phyloP scores from a whole-genome alignment of 2,888 invertebrate species.

The Eupithecia subfuscata region DNA sequence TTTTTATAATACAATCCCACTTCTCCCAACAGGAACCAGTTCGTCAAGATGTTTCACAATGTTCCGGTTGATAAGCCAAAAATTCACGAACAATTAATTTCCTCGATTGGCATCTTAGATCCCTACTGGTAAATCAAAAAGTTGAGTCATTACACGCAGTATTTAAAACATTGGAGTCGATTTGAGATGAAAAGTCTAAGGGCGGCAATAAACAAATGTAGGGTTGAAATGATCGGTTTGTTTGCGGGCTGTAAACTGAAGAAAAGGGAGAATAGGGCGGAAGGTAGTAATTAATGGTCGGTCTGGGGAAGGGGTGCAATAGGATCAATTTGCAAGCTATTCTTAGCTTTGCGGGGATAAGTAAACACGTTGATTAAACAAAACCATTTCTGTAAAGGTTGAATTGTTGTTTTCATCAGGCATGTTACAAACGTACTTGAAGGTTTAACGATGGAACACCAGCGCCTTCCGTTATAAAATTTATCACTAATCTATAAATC shows the following conservation, averaged over 20 bases:
- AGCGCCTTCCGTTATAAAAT: neutral
- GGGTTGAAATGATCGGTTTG: constrained; percentile 76
- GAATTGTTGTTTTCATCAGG: constrained; percentile 16
- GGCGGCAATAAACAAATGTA: constrained; percentile 73
- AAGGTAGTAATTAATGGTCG: constrained; percentile 80
- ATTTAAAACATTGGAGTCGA: constrained; percentile 67
- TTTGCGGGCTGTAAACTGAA: constrained; percentile 79
- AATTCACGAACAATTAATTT: constrained; percentile 39
- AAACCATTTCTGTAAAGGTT: constrained; percentile 41
- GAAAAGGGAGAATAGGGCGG: constrained; percentile 58
- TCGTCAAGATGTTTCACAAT: constrained; percentile 27
- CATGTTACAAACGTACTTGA: neutral
- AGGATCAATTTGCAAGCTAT: constrained; percentile 78
- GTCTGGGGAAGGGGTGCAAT: constrained; percentile 73
- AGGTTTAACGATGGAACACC: neutral
- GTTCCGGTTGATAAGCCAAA: constrained; percentile 18
- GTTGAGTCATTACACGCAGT: constrained; percentile 45
- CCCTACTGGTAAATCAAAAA: constrained; percentile 32
- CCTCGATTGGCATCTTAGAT: constrained; percentile 35
- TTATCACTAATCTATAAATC: neutral
- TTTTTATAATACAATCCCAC: constrained; percentile 26
- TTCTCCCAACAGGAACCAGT: constrained; percentile 24
- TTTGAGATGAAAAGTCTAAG: constrained; percentile 65
- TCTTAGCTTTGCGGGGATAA: constrained; percentile 63
- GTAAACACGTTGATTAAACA: constrained; percentile 64